Evolutionary conservation across 1,140 invertebrate species (phyloP).

Genomic region (Psilanteris sp.): DNA sequence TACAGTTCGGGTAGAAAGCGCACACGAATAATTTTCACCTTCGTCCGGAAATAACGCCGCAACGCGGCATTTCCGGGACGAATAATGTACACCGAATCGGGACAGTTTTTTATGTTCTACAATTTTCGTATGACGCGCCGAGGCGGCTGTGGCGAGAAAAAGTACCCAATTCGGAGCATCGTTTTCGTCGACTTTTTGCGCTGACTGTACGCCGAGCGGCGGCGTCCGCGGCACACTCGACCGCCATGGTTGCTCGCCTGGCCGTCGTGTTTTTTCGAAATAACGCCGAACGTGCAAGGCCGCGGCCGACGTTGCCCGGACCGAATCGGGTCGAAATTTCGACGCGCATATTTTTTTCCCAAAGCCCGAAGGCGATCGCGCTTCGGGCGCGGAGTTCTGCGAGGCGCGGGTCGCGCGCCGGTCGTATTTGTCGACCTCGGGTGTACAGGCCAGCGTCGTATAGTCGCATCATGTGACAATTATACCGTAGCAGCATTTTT

Average conservation of each 20-base stretch:
- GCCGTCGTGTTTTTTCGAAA: constrained; percentile 45
- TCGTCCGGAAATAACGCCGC: constrained; percentile 67
- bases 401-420: too few species aligned
- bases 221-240: constrained; percentile 71
- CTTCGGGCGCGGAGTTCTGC: too few species aligned
- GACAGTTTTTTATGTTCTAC: constrained; percentile 71
- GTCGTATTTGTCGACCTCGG: constrained; percentile 40
- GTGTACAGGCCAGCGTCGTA: constrained; percentile 63
- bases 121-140: constrained; percentile 73
- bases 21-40: constrained; percentile 3
- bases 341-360: constrained; percentile 68
- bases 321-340: constrained; percentile 72
- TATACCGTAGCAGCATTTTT: constrained; percentile 53
- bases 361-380: too few species aligned
- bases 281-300: constrained; percentile 40
- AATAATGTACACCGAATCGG: constrained; percentile 74
- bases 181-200: constrained; percentile 19
- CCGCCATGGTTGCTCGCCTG: constrained; percentile 20
- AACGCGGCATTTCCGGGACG: constrained; percentile 1
- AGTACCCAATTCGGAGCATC: constrained; percentile 9
- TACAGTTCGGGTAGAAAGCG: constrained; percentile 66
- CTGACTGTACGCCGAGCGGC: constrained; percentile 65
- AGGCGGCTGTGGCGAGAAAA: constrained; percentile 64
- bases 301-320: constrained; percentile 9
- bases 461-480: constrained; percentile 72